Evolutionary conservation across 2,797 vertebrate species (phyloP), one percentile per base, ranked within the genome.

Genomic region (Pelochelys cantorii): DNA sequence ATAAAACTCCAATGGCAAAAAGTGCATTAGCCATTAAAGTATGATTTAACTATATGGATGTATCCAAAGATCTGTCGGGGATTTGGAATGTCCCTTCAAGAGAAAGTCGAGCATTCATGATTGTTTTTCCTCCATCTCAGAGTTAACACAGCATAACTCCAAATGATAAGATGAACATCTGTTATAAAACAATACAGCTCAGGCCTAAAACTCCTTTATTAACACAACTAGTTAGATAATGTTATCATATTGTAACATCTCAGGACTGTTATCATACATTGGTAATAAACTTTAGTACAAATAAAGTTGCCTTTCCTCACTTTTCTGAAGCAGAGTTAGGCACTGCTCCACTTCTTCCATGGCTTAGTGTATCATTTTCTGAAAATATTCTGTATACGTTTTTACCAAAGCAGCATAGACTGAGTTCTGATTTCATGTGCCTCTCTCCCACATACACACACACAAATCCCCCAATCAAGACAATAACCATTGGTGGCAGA

Each of bases 381-480:
- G 84, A 62, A 93, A 84, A 89, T 10, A 34, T 5, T 17, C 5
- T 53, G 14, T 17, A 0, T 4, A 29, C 2, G 11, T 25, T 54
- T 18, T 14, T 56, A 82, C 53, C 86, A 23, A 12, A 83, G 1
- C 75, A 90, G 20, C 1, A 31, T 79, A 52, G 90, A 37, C 15
- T 34, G 31, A 80, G 13, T 6, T 90, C 34, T 80, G 62, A 53
- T 62, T 62, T 27, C 22, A 77, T 65, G 20, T 82, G 27, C 13
- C 22, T 23, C 25, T 8, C 57, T 23, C 22, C 2, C 59, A 60
- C 56, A 10, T 23, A 25, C 57, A 25, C 57, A 31, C 55, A 34
- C 0, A 4, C 79, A 37, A 52, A 53, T 0, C 0, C 15, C 37
- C 56, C 18, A 42, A 78, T 57, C 1, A 1, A 80, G 80, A 52